Evolutionary conservation across 2,113 vertebrate genomes (phyloP).

Genomic region (Phasianus colchicus): DNA sequence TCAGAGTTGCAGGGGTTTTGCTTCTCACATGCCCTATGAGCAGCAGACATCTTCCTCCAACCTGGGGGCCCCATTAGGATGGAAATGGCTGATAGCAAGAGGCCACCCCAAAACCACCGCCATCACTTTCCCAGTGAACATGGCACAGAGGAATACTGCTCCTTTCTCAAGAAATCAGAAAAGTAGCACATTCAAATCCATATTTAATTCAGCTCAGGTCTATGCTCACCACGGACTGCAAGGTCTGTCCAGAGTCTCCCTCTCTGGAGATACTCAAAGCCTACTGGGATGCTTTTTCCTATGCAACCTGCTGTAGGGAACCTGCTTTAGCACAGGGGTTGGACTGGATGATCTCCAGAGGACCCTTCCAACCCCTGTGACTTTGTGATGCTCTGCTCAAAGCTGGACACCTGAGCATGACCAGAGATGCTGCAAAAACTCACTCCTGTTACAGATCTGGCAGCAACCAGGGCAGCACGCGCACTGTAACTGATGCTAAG

Average conservation of each 20-base stretch:
- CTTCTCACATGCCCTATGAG: not conserved
- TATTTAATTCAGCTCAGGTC: constrained; percentile 10
- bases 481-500: not conserved
- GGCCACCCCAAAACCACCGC: not conserved
- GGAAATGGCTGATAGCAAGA: not conserved
- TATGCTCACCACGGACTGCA: too few relatives aligned
- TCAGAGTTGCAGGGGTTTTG: not conserved
- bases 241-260: too few relatives aligned
- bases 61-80: not conserved
- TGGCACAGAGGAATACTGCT: not conserved
- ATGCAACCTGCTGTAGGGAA: too few relatives aligned
- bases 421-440: not conserved
- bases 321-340: too few relatives aligned
- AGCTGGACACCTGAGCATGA: not conserved
- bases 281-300: too few relatives aligned
- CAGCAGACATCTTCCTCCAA: not conserved
- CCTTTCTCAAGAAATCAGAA: not conserved
- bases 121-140: not conserved
- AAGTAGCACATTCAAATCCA: not conserved
- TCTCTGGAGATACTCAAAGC: too few relatives aligned
- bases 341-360: too few relatives aligned
- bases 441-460: not conserved
- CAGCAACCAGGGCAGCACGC: accelerated
- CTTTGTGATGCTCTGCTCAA: not conserved
- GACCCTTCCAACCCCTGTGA: too few relatives aligned